A percentile compares a stretch with the other conserved stretches of the same genome.
These are phyloP conservation scores for Caenorhabditis elegans DNA, from an alignment of 1,140 invertebrate species.

Conservation along the genomic window WBcel235 BX284606.5:14583501-14584000, in stretches of 20 bases:
- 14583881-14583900: constrained; percentile 1
- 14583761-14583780: constrained; percentile 25
- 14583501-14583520: constrained; percentile 30
- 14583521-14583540: constrained; percentile 3
- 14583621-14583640: constrained; percentile 35
- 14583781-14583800: constrained; percentile 19
- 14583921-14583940: constrained; percentile 7
- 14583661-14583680: constrained; percentile 2
- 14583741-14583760: constrained; percentile 46
- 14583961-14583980: constrained; percentile 3
- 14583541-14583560: background rate
- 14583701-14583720: constrained; percentile 49
- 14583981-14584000: background rate
- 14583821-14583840: no score
- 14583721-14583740: constrained; percentile 63
- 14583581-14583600: background rate
- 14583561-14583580: background rate
- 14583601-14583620: constrained; percentile 27
- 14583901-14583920: constrained; percentile 10
- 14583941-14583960: constrained; percentile 25
- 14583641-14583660: constrained; percentile 28
- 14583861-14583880: no score
- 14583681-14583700: background rate
- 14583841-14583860: no score
- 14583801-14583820: constrained; percentile 3